Percentiles rank a stretch among this genome's conserved stretches.
phyloP scores from a whole-genome alignment of 2,888 invertebrate genomes.

The Proisotoma minuta region DNA sequence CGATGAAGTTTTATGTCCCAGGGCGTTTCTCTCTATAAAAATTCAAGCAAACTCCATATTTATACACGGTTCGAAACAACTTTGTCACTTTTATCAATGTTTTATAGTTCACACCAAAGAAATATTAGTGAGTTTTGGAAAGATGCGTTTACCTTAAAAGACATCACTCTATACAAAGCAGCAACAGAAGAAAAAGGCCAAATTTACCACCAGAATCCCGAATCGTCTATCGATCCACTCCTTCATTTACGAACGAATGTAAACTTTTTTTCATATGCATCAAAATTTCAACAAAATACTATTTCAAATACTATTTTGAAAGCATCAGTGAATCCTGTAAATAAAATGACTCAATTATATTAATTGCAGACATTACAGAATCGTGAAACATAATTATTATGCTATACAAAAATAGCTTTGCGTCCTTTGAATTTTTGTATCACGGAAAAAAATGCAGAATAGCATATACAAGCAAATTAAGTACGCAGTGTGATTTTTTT shows the following conservation, averaged over 20 bases:
- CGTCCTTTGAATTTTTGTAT: too few relatives aligned
- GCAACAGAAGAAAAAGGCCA: background rate
- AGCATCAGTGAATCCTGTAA: too few relatives aligned
- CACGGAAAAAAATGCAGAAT: too few relatives aligned
- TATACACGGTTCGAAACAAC: background rate
- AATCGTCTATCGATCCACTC: background rate
- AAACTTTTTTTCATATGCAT: too few relatives aligned
- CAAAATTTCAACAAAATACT: background rate
- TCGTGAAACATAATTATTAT: slow-evolving; percentile 4
- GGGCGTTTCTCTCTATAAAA: slow-evolving; percentile 78
- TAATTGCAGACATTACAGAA: background rate
- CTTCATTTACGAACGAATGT: too few relatives aligned
- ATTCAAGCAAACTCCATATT: background rate
- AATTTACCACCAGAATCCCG: slow-evolving; percentile 2
- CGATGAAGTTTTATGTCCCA: slow-evolving; percentile 88
- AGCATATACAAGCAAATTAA: too few relatives aligned
- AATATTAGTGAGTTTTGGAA: background rate
- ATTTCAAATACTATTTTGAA: too few relatives aligned
- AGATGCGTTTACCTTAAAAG: slow-evolving; percentile 12
- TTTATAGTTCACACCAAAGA: background rate
- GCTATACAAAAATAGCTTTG: background rate
- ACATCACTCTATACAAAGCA: slow-evolving; percentile 4
- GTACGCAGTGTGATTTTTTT: too few relatives aligned
- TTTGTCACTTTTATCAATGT: background rate
- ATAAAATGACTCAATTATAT: background rate